Evolutionary conservation across 2,797 vertebrate species (phyloP), one percentile per base, ranked within the genome.

Genomic region (Mastacembelus armatus): DNA sequence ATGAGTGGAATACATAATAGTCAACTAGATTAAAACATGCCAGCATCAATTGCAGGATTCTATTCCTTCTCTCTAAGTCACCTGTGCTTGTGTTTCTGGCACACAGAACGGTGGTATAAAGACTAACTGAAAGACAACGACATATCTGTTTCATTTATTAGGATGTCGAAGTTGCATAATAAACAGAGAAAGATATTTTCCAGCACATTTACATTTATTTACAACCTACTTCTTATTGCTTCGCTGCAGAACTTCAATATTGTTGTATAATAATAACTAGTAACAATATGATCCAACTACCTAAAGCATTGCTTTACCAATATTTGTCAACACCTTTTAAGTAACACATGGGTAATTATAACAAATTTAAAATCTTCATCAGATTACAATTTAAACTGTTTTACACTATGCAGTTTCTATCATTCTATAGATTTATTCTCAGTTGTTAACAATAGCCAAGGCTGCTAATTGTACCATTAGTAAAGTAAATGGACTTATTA

Each of bases 391-490:
- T n/a, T n/a, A n/a, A n/a, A n/a, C n/a, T n/a, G n/a, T n/a, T n/a
- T n/a, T 42, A 35, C 22, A 47, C 2, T 3, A 15, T 16, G 26
- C 44, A 15, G 1, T 44, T 18, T 30, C 11, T 15, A 12, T 42
- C 26, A 27, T n/a, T 10, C n/a, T 51, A 11, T 39, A 19, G 29
- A 45, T 22, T 22, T 16, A 29, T 43, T 16, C 59, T 38, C 27
- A 24, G 9, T 19, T 26, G 44, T 50, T 48, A 22, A n/a, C 14
- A 35, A 40, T 42, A 42, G 24, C 15, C 18, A 24, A 21, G 9
- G 47, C 7, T 40, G 15, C 36, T 38, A 49, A 69, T 36, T 33
- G 12, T 30, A 32, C 18, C 24, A 58, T 71, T 43, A 43, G 48
- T 64, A 18, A 40, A 47, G 1, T 14, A 35, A 40, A 8, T 4